Evolutionary conservation across 35 echinoderm and acorn worm species (phyloP).

Genomic region (Anneissia japonica): DNA sequence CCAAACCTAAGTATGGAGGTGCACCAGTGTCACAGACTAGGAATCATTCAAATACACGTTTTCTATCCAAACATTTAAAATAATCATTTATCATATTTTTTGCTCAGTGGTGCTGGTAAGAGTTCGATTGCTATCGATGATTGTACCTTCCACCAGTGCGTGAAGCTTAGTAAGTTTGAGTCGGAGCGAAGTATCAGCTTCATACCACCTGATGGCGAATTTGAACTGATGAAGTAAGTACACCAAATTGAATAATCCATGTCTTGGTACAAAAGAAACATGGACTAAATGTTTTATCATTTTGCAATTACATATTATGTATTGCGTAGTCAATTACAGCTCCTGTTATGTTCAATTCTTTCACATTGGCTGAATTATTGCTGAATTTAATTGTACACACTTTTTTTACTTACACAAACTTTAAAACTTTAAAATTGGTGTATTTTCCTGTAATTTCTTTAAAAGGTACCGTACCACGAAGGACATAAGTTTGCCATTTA

Average conservation of each 20-base stretch:
- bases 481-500: constrained; percentile 85
- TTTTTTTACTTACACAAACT: neutral
- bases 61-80: neutral
- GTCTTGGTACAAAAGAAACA: no score
- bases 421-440: no score
- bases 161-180: constrained; percentile 99
- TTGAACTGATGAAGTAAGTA: constrained; percentile 99
- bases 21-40: no score
- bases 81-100: neutral
- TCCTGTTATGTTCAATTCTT: no score
- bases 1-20: no score
- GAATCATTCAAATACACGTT: neutral
- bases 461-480: constrained; percentile 85
- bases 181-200: constrained; percentile 98
- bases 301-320: no score
- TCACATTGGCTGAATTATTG: no score
- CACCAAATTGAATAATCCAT: neutral
- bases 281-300: no score
- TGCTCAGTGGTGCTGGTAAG: constrained; percentile 42
- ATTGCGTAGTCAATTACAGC: no score
- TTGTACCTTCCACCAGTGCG: constrained; percentile 99
- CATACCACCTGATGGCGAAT: constrained; percentile 97
- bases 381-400: no score
- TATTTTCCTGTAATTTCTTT: neutral
- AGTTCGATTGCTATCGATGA: constrained; percentile 99